Conservation (phyloP, 2,113 vertebrate genomes). For the Gorsachius goisagi region DNA sequence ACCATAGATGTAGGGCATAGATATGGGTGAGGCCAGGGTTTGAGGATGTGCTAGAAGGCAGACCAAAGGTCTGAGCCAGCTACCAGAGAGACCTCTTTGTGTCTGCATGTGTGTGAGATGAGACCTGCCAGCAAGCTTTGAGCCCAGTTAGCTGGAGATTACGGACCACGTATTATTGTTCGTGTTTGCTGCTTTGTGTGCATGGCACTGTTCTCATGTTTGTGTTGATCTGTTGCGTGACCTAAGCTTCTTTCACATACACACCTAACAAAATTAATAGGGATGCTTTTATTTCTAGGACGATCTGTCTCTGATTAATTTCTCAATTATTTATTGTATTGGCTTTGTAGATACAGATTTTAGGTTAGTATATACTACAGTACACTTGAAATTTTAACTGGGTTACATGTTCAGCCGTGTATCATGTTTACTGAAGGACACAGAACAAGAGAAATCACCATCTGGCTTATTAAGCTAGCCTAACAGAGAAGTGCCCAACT, state of each 20-base stretch:
- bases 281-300: not conserved
- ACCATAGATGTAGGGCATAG: not conserved
- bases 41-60: not conserved
- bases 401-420: not conserved
- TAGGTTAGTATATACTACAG: not conserved
- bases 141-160: not conserved
- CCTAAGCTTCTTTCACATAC: not conserved
- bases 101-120: not conserved
- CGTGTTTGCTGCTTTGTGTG: not conserved
- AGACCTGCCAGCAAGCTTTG: not conserved
- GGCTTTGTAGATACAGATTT: not conserved
- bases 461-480: not conserved
- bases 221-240: not conserved
- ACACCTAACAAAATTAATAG: not conserved
- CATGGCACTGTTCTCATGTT: not conserved
- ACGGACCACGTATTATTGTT: too few relatives aligned
- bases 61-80: not conserved
- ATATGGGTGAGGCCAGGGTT: accelerated
- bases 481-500: not conserved
- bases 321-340: not conserved
- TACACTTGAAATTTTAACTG: not conserved
- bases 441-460: not conserved
- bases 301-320: not conserved
- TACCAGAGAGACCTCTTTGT: not conserved
- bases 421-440: not conserved